Base-by-base conservation (phyloP, 2,113 vertebrate species). In the Rhinichthys klamathensis region DNA sequence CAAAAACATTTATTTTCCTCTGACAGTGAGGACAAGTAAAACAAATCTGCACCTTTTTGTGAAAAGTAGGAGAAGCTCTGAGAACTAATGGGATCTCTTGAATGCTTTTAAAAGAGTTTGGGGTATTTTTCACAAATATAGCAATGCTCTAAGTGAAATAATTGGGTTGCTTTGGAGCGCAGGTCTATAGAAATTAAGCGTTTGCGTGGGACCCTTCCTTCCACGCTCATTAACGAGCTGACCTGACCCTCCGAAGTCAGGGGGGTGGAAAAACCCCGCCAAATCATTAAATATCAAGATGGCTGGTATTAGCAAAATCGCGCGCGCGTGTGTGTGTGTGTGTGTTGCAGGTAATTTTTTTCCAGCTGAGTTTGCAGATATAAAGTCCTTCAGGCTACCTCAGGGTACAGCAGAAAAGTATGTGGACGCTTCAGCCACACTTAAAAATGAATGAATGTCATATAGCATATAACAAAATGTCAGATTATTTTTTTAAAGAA, bases 251-350 rank as follows among this genome's bases (percentile, higher is more conserved):
- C 27, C 27, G n/a, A 82, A 86, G 85, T 79, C 73, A 79, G 76
- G 21, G 21, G 76, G 51, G n/a, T 72, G 18, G 54, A 44, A 72
- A 80, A 90, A 30, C 87, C 74, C 84, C 82, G 88, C 87, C 86
- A 90, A 90, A 89, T 89, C 30, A 84, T 90, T 92, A 92, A 93
- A 90, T 90, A 91, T 87, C 89, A 87, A 88, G 44, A 70, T 76
- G 79, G 49, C 92, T 93, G 89, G 82, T 88, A 90, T 90, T 90
- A 89, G 87, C 90, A 89, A 83, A 87, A 76, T 82, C 6, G 44
- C 12, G 10, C 12, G 44, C 12, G 44, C 12, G 3, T 89, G 82
- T 89, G 87, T 74, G 41, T 80, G 86, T 74, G 49, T 80, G 44
- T 69, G 73, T 69, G 58, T 90, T 35, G 25, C 44, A 32, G 80